phyloP scores from a whole-genome alignment of 2,113 vertebrate genomes.

The Semicossyphus pulcher region DNA sequence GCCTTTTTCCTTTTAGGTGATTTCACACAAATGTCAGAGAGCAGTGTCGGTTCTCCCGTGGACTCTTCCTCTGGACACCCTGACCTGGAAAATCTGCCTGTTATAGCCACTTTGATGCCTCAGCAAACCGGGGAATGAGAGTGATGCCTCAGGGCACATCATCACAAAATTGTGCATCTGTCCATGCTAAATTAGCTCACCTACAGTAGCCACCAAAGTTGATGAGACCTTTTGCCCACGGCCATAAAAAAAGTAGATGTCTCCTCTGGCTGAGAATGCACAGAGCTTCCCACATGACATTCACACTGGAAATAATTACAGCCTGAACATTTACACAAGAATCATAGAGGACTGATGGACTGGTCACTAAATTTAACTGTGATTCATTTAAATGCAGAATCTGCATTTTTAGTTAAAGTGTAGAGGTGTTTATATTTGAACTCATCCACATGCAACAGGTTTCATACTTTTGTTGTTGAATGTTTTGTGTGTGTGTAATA shows the following conservation, averaged over 20 bases:
- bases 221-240: constrained; percentile 13
- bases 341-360: background rate
- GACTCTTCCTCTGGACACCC: constrained; percentile 30
- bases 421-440: no score
- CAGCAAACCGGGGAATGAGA: constrained; percentile 40
- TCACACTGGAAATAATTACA: constrained; percentile 2
- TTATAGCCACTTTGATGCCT: constrained; percentile 56
- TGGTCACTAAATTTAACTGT: background rate
- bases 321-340: background rate
- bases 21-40: constrained; percentile 42
- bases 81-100: constrained; percentile 61
- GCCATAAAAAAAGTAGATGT: constrained; percentile 22
- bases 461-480: no score
- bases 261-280: constrained; percentile 1
- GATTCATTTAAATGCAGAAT: no score
- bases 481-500: no score
- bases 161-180: constrained; percentile 47
- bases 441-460: no score
- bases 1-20: background rate
- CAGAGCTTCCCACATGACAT: background rate
- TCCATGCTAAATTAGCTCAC: constrained; percentile 43
- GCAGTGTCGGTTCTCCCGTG: background rate
- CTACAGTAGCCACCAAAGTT: constrained; percentile 29
- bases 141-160: constrained; percentile 38
- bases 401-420: no score